Conservation (phyloP, 1,140 invertebrate genomes). For the Whitmania pigra region DNA sequence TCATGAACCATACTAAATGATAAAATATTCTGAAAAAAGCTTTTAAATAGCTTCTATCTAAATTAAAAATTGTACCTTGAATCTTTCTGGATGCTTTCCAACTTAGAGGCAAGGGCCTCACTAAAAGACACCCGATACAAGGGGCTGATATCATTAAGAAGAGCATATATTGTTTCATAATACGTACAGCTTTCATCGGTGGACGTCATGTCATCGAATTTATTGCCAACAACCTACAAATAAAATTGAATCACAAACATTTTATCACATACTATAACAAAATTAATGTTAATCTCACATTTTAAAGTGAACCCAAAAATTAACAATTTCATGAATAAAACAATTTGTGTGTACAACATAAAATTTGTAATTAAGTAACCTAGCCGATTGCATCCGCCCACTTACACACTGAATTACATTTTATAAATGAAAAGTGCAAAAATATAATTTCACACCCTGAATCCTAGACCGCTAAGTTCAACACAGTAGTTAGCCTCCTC, state of each 20-base stretch:
- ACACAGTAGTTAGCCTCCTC: neutral
- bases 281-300: neutral
- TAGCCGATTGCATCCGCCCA: no score
- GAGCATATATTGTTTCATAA: conserved; percentile 11
- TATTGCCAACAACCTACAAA: neutral
- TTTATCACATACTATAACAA: neutral
- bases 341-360: neutral
- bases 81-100: neutral
- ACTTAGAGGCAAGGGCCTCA: neutral
- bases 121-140: conserved; percentile 5
- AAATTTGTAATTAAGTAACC: no score
- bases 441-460: neutral
- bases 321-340: neutral
- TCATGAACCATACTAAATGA: no score
- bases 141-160: conserved; percentile 8
- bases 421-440: neutral
- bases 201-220: neutral
- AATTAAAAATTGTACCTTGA: no score
- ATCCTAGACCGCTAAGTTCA: neutral
- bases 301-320: neutral
- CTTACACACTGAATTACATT: neutral
- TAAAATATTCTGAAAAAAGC: no score
- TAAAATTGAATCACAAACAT: neutral
- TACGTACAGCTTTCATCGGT: neutral
- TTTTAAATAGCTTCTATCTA: no score